Conservation (phyloP, 2,797 vertebrate genomes). For the Coracias cyanogaster region DNA sequence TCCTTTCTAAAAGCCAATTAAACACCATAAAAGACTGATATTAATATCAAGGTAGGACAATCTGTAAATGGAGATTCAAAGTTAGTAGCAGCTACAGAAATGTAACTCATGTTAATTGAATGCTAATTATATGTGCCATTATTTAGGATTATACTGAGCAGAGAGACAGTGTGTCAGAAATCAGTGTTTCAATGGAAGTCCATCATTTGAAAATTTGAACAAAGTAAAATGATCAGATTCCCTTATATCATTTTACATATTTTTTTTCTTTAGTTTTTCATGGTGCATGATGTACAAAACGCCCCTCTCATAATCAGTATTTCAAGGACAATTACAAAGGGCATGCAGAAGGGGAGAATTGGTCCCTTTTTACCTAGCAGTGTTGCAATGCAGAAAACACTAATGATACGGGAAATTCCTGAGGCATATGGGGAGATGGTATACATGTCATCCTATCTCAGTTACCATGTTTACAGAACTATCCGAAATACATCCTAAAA, state of each 20-base stretch:
- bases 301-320: not conserved
- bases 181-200: not conserved
- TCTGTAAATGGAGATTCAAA: conserved; percentile 51
- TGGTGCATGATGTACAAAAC: not conserved
- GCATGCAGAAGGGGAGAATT: not conserved
- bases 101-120: conserved; percentile 64
- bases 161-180: not conserved
- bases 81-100: conserved; percentile 50
- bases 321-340: not conserved
- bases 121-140: conserved; percentile 69
- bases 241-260: not conserved
- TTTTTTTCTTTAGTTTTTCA: conserved; percentile 57
- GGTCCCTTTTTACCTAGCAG: not conserved
- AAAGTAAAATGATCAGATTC: not conserved
- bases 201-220: conserved; percentile 26
- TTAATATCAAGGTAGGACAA: conserved; percentile 50
- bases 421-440: not conserved
- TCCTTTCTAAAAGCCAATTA: conserved; percentile 52
- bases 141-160: conserved; percentile 62
- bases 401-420: not conserved
- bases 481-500: not conserved
- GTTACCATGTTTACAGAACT: not conserved
- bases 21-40: conserved; percentile 42
- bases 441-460: not conserved
- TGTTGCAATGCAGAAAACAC: not conserved